These are phyloP conservation scores for Beaufortia kweichowensis DNA, from an alignment of 2,113 vertebrate species.

Conservation along the genomic window DNA sequence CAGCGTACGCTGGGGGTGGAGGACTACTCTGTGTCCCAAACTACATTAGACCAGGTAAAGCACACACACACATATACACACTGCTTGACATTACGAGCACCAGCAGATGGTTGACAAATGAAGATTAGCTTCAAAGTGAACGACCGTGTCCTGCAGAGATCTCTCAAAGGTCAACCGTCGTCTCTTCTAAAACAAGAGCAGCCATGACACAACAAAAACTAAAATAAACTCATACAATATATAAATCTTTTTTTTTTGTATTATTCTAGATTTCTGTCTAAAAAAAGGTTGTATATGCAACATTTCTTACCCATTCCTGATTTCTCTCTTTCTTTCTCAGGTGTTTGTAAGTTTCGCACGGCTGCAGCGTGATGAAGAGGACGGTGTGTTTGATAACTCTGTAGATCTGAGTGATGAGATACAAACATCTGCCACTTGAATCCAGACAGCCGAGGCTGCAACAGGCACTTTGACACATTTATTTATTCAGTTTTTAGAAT, in stretches of 20 bases:
- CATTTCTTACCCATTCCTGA: not conserved
- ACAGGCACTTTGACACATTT: not conserved
- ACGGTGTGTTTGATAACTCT: constrained; percentile 33
- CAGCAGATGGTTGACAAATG: not conserved
- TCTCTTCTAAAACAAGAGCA: constrained; percentile 2
- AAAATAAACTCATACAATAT: too few species aligned
- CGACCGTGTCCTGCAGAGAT: not conserved
- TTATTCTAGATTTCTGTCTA: too few species aligned
- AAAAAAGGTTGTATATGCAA: too few species aligned
- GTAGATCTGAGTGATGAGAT: constrained; percentile 52
- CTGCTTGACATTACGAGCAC: not conserved
- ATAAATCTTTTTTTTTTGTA: too few species aligned
- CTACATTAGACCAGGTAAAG: constrained; percentile 94
- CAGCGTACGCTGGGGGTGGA: constrained; percentile 86
- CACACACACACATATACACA: constrained; percentile 9
- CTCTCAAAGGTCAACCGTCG: constrained; percentile 21
- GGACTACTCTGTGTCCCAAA: constrained; percentile 98
- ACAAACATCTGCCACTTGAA: constrained; percentile 33
- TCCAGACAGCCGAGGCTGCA: not conserved
- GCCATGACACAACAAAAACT: not conserved
- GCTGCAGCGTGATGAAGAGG: constrained; percentile 54
- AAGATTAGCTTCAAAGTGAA: not conserved
- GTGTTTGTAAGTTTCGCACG: constrained; percentile 60
- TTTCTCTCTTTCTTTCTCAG: constrained; percentile 35
- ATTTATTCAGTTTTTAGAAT: not conserved